Evolutionary conservation across 64 coral and sea anemone species (phyloP), one percentile per base, ranked within the genome.

Genomic region (Cladopsammia gracilis): DNA sequence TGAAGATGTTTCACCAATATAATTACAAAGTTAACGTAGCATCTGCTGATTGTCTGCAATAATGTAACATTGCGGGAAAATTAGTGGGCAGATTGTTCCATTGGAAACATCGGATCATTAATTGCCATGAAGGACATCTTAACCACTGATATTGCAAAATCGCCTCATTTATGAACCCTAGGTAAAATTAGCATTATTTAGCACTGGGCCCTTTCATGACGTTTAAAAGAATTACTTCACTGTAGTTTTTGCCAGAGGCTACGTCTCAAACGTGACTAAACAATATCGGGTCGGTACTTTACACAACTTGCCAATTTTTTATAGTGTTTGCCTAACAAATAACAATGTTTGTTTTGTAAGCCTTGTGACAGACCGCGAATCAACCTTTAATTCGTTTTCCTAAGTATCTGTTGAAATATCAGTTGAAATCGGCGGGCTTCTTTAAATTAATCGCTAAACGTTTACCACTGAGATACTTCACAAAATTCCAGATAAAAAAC

Each of bases 331-430:
- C 22, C n/a, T 68, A 22, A 67, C 45, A 24, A 66, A 84, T 68
- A 68, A 51, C 18, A 67, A 18, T 24, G 46, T 84, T 84, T 84
- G 80, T 68, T 84, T 84, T 47, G 44, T 46, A 68, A 19, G 44
- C 58, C 64, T 84, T 67, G 22, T 84, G 62, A 84, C 43, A 84
- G 7, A 62, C 62, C 61, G 60, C 61, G 49, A 84, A 84, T 24
- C 16, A 49, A 67, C 22, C 61, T 68, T 84, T 67, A 66, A 84
- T 68, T 68, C 64, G 46, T 84, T 68, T 84, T 57, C 42, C 68
- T 5, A 84, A 84, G 80, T 67, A 62, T 68, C 19, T 11, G 79
- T 61, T 83, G 79, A 83, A 67, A 84, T 49, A 49, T 84, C 61
- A 64, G 42, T 83, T 82, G 78, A 62, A 47, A 20, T 64, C 15